Evolutionary conservation across 2,888 invertebrate species (phyloP).

Genomic region (Pachliopta kotzebuea): DNA sequence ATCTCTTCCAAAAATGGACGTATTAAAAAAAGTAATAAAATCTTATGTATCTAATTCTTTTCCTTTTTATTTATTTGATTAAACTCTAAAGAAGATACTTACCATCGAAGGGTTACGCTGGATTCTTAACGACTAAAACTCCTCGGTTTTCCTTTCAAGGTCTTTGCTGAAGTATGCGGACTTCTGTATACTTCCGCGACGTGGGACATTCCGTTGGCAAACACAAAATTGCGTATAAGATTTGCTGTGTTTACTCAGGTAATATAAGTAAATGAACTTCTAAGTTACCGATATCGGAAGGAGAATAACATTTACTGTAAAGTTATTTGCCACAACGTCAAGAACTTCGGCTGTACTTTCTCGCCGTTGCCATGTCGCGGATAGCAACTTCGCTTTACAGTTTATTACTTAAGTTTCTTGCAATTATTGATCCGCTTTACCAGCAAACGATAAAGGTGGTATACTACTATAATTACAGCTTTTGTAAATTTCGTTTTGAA

Average conservation of each 20-base stretch:
- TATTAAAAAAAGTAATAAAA: too few species aligned
- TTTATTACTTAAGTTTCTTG: slow-evolving; percentile 1
- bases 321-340: not conserved
- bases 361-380: slow-evolving; percentile 1
- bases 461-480: not conserved
- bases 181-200: too few species aligned
- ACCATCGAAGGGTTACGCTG: too few species aligned
- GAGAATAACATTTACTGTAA: not conserved
- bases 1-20: too few species aligned
- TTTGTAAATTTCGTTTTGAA: not conserved
- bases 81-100: too few species aligned
- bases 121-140: not conserved
- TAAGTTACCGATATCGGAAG: not conserved
- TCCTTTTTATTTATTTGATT: too few species aligned
- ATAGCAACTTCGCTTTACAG: slow-evolving; percentile 5
- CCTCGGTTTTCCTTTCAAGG: not conserved
- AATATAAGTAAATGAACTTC: not conserved
- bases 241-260: not conserved
- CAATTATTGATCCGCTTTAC: not conserved
- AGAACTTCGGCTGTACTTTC: slow-evolving; percentile 6
- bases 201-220: too few species aligned
- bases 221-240: not conserved
- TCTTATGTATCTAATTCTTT: too few species aligned
- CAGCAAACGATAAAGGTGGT: not conserved
- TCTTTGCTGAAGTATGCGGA: too few species aligned